Percentiles rank a stretch among this genome's conserved stretches.
phyloP scores from a whole-genome alignment of 2,888 invertebrate genomes.

The Acanthacorydalis orientalis region DNA sequence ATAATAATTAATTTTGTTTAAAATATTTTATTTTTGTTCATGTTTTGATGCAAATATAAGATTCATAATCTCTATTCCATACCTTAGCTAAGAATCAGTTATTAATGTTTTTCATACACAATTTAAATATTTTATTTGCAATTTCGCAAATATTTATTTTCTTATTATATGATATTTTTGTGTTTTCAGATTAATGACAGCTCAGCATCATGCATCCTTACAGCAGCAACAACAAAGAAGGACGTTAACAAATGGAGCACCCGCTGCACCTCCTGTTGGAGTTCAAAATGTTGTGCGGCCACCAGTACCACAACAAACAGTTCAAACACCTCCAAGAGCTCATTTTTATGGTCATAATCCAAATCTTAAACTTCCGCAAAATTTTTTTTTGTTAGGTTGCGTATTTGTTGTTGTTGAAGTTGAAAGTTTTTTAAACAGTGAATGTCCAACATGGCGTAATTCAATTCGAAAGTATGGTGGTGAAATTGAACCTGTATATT shows the following conservation, averaged over 20 bases:
- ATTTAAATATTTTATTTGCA: no score
- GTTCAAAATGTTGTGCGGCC: slow-evolving; percentile 19
- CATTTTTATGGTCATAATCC: slow-evolving; percentile 91
- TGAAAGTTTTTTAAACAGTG: slow-evolving; percentile 20
- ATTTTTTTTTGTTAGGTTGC: slow-evolving; percentile 81
- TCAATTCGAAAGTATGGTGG: slow-evolving; percentile 70
- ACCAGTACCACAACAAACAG: slow-evolving; percentile 31
- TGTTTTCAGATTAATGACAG: slow-evolving; percentile 54
- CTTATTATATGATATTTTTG: not conserved
- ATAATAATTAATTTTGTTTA: no score
- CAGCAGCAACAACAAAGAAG: slow-evolving; percentile 31
- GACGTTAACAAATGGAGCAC: slow-evolving; percentile 25
- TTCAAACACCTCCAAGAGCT: slow-evolving; percentile 39
- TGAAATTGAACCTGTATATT: slow-evolving; percentile 72
- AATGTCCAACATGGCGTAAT: slow-evolving; percentile 36
- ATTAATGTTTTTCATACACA: no score
- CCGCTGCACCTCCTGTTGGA: slow-evolving; percentile 14
- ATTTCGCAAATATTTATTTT: not conserved
- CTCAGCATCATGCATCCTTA: slow-evolving; percentile 54
- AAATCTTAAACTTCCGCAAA: slow-evolving; percentile 71
- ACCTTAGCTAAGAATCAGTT: no score
- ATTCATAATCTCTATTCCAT: no score
- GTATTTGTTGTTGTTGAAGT: slow-evolving; percentile 54
- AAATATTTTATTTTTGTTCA: no score
- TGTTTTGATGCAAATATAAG: no score